These are phyloP conservation scores for Steinernema scapterisci DNA, from an alignment of 2,888 invertebrate species.

Conservation along the genomic window DNA sequence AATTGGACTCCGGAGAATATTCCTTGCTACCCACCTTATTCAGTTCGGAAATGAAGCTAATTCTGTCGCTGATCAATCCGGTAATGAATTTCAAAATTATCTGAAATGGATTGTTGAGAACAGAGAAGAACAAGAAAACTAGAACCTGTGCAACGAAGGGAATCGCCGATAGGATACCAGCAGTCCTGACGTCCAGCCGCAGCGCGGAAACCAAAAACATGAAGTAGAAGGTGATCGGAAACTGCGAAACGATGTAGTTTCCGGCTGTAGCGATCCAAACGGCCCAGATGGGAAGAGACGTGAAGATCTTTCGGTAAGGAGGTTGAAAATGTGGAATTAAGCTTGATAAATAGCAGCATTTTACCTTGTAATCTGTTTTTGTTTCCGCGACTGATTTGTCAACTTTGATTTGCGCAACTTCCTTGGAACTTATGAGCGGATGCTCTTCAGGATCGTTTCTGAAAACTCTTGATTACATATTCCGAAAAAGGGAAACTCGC, in stretches of 20 bases:
- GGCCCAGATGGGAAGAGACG: constrained; percentile 56
- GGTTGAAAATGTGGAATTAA: constrained; percentile 38
- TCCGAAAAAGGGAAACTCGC: not conserved
- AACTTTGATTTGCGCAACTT: not conserved
- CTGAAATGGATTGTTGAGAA: constrained; percentile 33
- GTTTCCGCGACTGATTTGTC: constrained; percentile 5
- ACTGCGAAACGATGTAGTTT: constrained; percentile 56
- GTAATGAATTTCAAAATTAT: constrained; percentile 50
- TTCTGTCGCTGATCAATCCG: constrained; percentile 49
- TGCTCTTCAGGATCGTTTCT: not conserved
- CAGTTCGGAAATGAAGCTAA: constrained; percentile 51
- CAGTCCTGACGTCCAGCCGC: not conserved
- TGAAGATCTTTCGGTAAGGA: constrained; percentile 48
- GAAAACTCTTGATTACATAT: not conserved
- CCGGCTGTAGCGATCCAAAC: constrained; percentile 55
- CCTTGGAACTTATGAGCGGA: constrained; percentile 22
- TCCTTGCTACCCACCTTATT: constrained; percentile 42
- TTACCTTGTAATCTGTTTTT: not conserved
- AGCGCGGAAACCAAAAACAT: constrained; percentile 46
- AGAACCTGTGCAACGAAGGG: constrained; percentile 24
- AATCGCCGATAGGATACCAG: constrained; percentile 13
- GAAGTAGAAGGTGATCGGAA: constrained; percentile 56
- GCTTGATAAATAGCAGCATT: not conserved
- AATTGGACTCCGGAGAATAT: too few species aligned
- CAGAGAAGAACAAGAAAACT: not conserved